Base-by-base conservation (phyloP, 64 coral and sea anemone species). In the Montipora foliosa region DNA sequence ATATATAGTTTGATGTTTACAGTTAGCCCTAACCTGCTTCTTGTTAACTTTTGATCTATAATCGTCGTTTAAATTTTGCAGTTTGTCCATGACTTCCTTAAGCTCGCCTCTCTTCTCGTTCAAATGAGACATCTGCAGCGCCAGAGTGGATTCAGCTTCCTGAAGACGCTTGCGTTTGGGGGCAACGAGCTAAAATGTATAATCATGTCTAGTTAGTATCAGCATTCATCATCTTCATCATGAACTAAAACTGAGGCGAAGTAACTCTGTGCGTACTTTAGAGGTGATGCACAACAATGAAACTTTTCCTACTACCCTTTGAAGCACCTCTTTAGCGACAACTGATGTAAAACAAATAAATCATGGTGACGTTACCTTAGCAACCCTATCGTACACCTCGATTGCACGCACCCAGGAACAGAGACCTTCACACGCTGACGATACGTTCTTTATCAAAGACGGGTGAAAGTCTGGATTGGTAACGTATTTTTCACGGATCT, bases 361-460 rank as follows among this genome's bases (percentile, higher is more conserved):
- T 15, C 48, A 68, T 16, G 15, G 4, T 9, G 68, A 5, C 20
- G 75, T 95, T 82, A 98, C 97, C 97, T 99, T 99, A 9, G 97
- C 95, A n/a, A 99, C 97, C 67, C 97, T 96, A 74, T 99, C 97
- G 79, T 99, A 99, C 53, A 99, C 95, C 79, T 99, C 97, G 57
- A 99, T 99, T 16, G 97, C 97, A 67, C 97, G 87, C 12, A 99
- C 95, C 97, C 97, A 99, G 71, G 89, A 94, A 37, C 97, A 99
- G 44, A 99, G 83, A 1, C 97, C 97, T 59, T 99, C 97, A 45
- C 97, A 99, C 3, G 97, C 97, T 5, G 94, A 96, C 13, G 97
- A 99, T 49, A 96, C 79, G 20, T 96, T 94, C 76, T 99, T 99
- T 59, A 99, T 99, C 51, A 99, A 79, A 22, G 97, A 94, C 44